These are phyloP conservation scores for Leptodactylus fuscus DNA, from an alignment of 2,113 vertebrate species.

Conservation along the genomic window DNA sequence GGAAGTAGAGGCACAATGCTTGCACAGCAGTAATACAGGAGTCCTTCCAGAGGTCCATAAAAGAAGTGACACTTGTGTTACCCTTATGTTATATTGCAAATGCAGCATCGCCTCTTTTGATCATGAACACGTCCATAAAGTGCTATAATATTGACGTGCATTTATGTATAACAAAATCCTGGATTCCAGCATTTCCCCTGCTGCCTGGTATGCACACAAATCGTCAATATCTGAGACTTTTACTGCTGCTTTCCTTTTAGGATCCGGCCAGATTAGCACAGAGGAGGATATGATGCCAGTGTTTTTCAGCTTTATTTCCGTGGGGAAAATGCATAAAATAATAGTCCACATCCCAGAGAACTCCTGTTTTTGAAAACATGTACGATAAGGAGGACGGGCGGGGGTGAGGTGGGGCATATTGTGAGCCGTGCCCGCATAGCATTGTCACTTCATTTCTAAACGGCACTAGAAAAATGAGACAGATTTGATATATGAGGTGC, in stretches of 20 bases:
- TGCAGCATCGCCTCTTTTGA: background rate
- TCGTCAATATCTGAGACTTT: background rate
- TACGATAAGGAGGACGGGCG: background rate
- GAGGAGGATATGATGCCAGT: background rate
- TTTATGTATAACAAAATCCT: background rate
- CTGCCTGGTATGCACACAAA: background rate
- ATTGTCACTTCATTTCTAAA: background rate
- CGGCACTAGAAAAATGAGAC: background rate
- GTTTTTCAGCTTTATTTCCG: background rate
- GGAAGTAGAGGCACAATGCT: background rate
- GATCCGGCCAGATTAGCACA: background rate
- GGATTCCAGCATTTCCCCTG: background rate
- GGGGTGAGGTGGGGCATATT: background rate
- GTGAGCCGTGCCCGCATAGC: background rate
- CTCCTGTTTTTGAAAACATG: background rate
- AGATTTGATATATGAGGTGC: background rate
- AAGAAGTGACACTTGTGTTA: background rate
- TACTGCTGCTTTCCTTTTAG: background rate
- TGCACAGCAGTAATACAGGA: background rate
- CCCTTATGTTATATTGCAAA: background rate
- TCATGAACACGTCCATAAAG: background rate
- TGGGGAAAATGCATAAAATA: conserved; percentile 10
- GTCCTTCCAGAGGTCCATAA: background rate
- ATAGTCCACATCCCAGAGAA: conserved; percentile 3
- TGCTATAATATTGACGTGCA: background rate